A percentile compares a stretch with the other conserved stretches of the same genome.
Conservation (phyloP, 2,113 vertebrate genomes). For the Empidonax alnorum region DNA sequence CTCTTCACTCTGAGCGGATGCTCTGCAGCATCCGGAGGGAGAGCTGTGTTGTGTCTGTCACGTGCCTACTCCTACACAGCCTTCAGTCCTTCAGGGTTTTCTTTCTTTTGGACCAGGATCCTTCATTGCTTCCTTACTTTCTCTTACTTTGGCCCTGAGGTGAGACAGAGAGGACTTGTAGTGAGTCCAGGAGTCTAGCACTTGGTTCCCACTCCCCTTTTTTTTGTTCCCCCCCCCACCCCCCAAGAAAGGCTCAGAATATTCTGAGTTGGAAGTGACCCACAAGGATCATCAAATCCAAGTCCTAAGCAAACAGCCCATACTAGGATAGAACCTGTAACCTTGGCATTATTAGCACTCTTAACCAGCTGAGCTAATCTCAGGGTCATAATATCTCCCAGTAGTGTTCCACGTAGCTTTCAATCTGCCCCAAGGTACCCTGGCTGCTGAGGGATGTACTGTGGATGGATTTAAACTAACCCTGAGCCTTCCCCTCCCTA, state of each 20-base stretch:
- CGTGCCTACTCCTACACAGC: neutral
- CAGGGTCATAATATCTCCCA: neutral
- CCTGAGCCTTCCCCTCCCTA: neutral
- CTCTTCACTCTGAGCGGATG: rapidly evolving
- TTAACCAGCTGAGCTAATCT: neutral
- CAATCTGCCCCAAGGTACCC: neutral
- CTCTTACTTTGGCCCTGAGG: neutral
- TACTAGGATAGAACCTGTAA: neutral
- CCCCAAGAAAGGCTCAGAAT: neutral
- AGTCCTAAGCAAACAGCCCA: neutral
- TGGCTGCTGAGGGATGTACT: neutral
- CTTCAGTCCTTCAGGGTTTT: neutral
- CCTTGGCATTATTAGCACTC: neutral
- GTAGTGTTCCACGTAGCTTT: rapidly evolving
- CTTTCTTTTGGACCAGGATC: neutral
- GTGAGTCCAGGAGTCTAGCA: neutral
- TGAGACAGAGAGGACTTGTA: neutral
- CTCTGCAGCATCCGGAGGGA: neutral
- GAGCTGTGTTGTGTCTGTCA: neutral
- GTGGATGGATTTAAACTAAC: neutral
- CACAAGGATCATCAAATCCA: neutral
- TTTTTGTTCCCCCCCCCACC: neutral
- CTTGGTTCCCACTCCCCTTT: neutral
- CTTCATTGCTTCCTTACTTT: neutral
- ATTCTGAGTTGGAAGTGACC: neutral